Conservation (phyloP, 2,797 vertebrate species). For the Scyliorhinus canicula region DNA sequence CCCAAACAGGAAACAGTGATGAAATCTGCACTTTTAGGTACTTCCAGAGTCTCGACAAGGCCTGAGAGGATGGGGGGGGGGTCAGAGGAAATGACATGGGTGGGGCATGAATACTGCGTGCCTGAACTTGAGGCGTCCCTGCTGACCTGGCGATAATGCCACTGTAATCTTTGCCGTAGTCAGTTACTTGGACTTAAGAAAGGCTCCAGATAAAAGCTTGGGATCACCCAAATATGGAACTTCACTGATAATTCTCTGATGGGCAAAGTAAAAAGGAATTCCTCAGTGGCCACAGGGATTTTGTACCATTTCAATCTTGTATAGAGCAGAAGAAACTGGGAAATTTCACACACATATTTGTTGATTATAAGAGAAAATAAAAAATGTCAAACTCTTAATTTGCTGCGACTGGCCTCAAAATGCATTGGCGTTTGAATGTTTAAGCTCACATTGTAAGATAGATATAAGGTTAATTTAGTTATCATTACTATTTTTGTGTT, state of each 20-base stretch:
- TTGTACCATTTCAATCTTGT: background rate
- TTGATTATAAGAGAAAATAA: background rate
- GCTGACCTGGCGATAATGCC: no score
- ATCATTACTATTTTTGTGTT: background rate
- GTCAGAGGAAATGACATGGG: no score
- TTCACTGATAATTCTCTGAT: background rate
- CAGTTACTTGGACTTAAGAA: background rate
- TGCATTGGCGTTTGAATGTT: background rate
- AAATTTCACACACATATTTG: background rate
- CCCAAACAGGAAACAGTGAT: no score
- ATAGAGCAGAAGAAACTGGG: background rate
- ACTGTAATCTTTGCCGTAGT: background rate
- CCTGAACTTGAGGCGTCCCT: no score
- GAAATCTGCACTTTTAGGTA: no score
- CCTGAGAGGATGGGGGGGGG: no score
- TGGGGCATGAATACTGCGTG: no score
- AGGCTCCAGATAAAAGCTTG: no score
- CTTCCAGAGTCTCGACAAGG: no score
- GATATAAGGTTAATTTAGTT: background rate
- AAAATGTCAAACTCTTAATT: background rate
- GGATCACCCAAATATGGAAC: background rate
- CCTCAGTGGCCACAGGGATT: background rate
- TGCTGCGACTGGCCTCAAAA: background rate
- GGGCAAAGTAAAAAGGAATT: background rate
- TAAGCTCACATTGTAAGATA: background rate